phyloP scores from a whole-genome alignment of 1,140 invertebrate species.

The Trinorchestia longiramus region DNA sequence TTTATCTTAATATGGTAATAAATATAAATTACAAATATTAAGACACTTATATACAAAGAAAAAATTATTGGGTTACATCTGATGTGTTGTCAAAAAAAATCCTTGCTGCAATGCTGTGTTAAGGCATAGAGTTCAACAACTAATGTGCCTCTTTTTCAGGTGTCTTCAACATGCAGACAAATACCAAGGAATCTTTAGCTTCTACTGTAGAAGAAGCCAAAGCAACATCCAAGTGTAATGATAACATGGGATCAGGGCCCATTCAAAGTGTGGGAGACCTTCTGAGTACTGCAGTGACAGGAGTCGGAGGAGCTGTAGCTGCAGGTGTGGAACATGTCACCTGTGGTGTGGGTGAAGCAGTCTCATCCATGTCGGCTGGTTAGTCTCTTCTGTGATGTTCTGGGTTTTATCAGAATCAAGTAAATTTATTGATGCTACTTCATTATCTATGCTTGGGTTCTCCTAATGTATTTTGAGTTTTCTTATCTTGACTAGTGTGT shows the following conservation, averaged over 20 bases:
- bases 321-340: background rate
- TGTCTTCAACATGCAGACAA: background rate
- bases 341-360: background rate
- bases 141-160: background rate
- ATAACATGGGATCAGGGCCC: background rate
- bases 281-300: background rate
- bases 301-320: background rate
- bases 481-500: background rate
- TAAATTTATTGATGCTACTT: too few relatives aligned
- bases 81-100: too few relatives aligned
- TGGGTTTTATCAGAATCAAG: too few relatives aligned
- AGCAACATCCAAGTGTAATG: background rate
- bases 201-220: background rate
- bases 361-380: background rate
- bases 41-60: too few relatives aligned
- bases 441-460: background rate
- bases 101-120: background rate
- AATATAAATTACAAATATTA: too few relatives aligned
- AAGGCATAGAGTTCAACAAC: background rate
- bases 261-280: conserved; percentile 4
- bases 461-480: background rate
- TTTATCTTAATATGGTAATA: too few relatives aligned
- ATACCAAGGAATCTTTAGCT: background rate
- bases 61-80: too few relatives aligned
- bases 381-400: conserved; percentile 1